Evolutionary conservation across 2,113 vertebrate species (phyloP), one percentile per base, ranked within the genome.

Genomic region (Manacus vitellinus): DNA sequence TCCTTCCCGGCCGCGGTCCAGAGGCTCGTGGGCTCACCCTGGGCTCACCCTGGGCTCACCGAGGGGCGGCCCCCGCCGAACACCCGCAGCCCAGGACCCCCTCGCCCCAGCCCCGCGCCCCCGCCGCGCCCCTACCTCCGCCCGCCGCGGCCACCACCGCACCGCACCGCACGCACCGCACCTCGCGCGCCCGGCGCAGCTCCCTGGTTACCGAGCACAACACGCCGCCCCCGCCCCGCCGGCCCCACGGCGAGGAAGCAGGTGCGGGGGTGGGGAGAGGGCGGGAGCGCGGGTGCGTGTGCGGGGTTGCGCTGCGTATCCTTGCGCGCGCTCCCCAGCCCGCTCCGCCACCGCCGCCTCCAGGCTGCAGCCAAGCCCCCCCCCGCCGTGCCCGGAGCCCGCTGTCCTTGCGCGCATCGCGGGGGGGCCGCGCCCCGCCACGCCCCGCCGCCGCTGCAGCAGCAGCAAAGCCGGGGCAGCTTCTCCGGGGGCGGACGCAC

Each of bases 151-250:
- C n/a, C n/a, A n/a, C n/a, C n/a, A n/a, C 58, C 12, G 46, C 82
- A 16, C 81, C 16, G 49, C 31, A 5, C 77, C 28, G 30, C 51
- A 30, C 54, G 46, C 87, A 25, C 78, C 17, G 59, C 76, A 35
- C 41, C 74, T 58, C 77, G 10, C 4, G 56, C 28, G 71, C 63
- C 58, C 71, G 35, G 87, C 70, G 61, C 56, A 87, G 95, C 90
- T 95, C 93, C 97, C 85, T 82, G 94, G 98, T 88, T 90, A 96
- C 97, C 28, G 77, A 89, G 81, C 55, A 63, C 81, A 58, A 39
- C 46, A 12, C 63, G 3, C 33, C 22, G 39, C 67, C 27, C 27
- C 35, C 75, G 84, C 65, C 73, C 74, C 24, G 52, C 79, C 35
- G 73, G 47, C 71, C 89, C 89, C 44, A 56, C 71, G 33, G 31